Base-by-base conservation (phyloP, 2,888 invertebrate species). In the Polyommatus iphigenia region DNA sequence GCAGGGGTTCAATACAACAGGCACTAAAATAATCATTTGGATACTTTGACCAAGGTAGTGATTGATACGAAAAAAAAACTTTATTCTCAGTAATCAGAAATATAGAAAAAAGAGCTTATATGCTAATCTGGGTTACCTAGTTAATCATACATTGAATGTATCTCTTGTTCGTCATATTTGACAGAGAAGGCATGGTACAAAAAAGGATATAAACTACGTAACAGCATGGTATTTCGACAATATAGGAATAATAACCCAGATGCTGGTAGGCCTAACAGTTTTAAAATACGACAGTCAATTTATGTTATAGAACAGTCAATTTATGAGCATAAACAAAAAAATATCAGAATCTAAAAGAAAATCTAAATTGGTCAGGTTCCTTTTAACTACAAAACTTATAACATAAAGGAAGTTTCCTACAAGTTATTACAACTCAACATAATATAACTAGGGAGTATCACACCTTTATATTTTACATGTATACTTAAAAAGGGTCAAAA, bases 11-110 rank as follows among this genome's bases (percentile, higher is more conserved):
- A 76, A 77, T 80, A 77, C 67, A 73, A 80, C 83, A 85, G 85
- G 85, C 85, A 85, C 85, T 84, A 83, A 76, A 81, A 80, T 79
- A 71, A 78, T 79, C 73, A 67, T 71, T 15, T 75, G 75, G 50
- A 18, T 50, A 15, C 67, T 67, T 32, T 32, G 67, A 67, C 67
- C 67, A 62, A 62, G 24, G 20, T 62, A 62, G 59, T 62, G 8
- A 62, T 24, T 20, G 20, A 20, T 24, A 24, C 24, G 3, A 13
- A 24, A 62, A 62, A 62, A 24, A 24, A 59, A 54, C 54, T 59
- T 7, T 6, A n/a, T 59, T 54, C 54, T 18, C 7, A 8, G 6
- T 46, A n/a, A 59, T 20, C 18, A 59, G 15, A 59, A 59, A 8
- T 5, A 59, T 20, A 54, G 18, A 54, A 54, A 54, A 54, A 24